Base-by-base conservation (phyloP, 2,888 invertebrate species). In the Rhogogaster chlorosoma region DNA sequence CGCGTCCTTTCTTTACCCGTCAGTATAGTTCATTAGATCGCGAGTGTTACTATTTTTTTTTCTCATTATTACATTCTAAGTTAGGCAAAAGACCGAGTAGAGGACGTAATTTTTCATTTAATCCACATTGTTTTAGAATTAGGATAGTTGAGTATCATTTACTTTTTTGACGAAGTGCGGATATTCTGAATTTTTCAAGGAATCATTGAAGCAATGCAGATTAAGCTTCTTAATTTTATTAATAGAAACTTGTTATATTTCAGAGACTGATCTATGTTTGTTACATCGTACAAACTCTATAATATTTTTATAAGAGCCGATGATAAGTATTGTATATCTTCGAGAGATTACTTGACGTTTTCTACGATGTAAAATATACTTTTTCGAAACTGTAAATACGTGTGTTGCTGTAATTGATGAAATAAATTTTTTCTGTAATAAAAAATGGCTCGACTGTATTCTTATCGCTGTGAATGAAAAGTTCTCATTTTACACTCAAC, bases 371-470 rank as follows among this genome's bases (percentile, higher is more conserved):
- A 29, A 67, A 67, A 67, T 67, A 67, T 67, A 67, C 67, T 67
- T 67, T 10, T 67, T 22, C n/a, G n/a, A n/a, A 38, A 38, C 38
- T 38, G 38, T 38, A 38, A 7, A 38, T 38, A 38, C 9, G 38
- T 38, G 10, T 38, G 38, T 38, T 38, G 38, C 38, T 38, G n/a
- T 53, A n/a, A 53, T 53, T 53, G 18, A 53, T 53, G 3, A 18
- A 53, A 53, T 53, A n/a, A 18, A 18, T 53, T 53, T 18, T 53
- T 18, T 53, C 2, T 5, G n/a, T 71, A 71, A 70, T 38, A 38
- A 42, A 71, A 42, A 71, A 71, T 36, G 22, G 42, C 71, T 71
- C 42, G 71, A 71, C 71, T 71, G 38, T 42, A 71, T 38, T 71
- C n/a, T 38, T 38, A 71, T 71, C 18, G n/a, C 70, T 70, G 36